Evolutionary conservation across 1,140 invertebrate species (phyloP), one percentile per base, ranked within the genome.

Genomic region (Colletes gigas): DNA sequence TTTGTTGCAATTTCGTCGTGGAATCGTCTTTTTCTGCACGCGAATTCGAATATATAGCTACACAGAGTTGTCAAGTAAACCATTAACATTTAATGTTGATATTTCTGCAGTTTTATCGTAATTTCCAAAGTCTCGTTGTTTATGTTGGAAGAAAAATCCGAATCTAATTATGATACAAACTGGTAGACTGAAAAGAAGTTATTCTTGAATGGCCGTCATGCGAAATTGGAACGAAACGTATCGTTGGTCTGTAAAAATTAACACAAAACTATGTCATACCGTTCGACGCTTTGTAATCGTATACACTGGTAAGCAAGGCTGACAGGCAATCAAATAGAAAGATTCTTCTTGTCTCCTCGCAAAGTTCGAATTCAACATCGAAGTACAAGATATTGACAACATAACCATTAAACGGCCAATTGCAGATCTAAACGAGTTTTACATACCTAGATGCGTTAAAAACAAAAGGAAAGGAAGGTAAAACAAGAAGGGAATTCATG

Each of bases 401-500:
- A 47, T 10, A 17, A 55, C 21, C 5, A 30, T n/a, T 14, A 19
- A 60, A 62, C 10, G 9, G 0, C 3, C 9, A 52, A 39, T 14
- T 19, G 5, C 10, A 12, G 12, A 60, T 12, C 6, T 21, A 62
- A 65, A 55, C 9, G 10, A 52, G 44, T 41, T 67, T 5, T 17
- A 6, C 3, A 30, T 30, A 30, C 30, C 19, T 41, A 21, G 17
- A 52, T 59, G n/a, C 3, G 15, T 60, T 44, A n/a, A 41, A 63
- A 68, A 54, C 44, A 19, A 54, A 52, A 30, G 67, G 44, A 66
- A 62, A 47, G 17, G 52, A 50, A 54, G 59, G 54, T 52, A 41
- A 52, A 78, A 44, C 12, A 17, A 57, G 59, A 87, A 85, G 82
- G 80, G 81, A 83, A 88, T 83, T 88, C 71, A 81, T 78, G 76